Evolutionary conservation across 2,113 vertebrate genomes (phyloP).

Genomic region (Sander lucioperca): DNA sequence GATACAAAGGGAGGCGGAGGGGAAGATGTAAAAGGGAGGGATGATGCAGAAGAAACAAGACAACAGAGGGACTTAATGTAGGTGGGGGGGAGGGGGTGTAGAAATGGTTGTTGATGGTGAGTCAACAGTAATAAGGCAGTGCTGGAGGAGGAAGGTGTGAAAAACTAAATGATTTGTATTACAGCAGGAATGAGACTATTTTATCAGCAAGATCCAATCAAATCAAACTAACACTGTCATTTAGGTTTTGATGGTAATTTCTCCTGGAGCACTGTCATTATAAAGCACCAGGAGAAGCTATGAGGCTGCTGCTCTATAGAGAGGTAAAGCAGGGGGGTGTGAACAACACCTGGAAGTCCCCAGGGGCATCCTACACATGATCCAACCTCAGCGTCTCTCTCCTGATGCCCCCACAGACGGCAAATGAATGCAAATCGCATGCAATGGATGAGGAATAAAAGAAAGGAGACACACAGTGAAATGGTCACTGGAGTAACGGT

Average conservation of each 20-base stretch:
- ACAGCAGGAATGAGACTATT: slow-evolving; percentile 8
- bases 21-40: slow-evolving; percentile 48
- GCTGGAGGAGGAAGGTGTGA: slow-evolving; percentile 50
- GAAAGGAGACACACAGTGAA: slow-evolving; percentile 48
- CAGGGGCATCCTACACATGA: slow-evolving; percentile 79
- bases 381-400: slow-evolving; percentile 72
- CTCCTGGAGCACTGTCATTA: slow-evolving; percentile 25
- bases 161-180: slow-evolving; percentile 50
- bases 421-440: slow-evolving; percentile 33
- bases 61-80: slow-evolving; percentile 30
- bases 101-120: slow-evolving; percentile 62
- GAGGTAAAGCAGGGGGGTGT: slow-evolving; percentile 46
- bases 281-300: slow-evolving; percentile 37
- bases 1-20: slow-evolving; percentile 35
- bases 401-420: slow-evolving; percentile 53
- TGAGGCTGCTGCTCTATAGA: slow-evolving; percentile 52
- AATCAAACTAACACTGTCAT: slow-evolving; percentile 35
- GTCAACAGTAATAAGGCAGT: slow-evolving; percentile 70
- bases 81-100: neutral
- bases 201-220: slow-evolving; percentile 30
- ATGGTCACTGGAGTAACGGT: slow-evolving; percentile 20
- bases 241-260: neutral
- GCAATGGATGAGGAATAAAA: slow-evolving; percentile 27
- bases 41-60: slow-evolving; percentile 56
- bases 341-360: slow-evolving; percentile 78